A percentile compares a stretch with the other conserved stretches of the same genome.
These are phyloP conservation scores for Epinephelus moara DNA, from an alignment of 2,113 vertebrate species.

Conservation along the genomic window DNA sequence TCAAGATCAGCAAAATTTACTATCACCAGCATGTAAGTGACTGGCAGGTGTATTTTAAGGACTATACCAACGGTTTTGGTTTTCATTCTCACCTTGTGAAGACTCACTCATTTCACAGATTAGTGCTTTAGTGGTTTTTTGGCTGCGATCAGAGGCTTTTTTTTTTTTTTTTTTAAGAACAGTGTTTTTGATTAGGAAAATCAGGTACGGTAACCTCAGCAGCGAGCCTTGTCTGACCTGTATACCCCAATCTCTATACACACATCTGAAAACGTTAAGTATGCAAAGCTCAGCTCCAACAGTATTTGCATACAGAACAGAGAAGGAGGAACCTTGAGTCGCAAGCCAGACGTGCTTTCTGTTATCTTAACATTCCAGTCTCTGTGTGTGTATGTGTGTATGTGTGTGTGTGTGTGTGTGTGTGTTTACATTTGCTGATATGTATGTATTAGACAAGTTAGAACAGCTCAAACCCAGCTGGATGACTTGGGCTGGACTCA, in stretches of 20 bases:
- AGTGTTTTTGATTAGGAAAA: background rate
- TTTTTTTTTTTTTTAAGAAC: background rate
- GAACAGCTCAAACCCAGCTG: slow-evolving; percentile 43
- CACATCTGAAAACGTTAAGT: slow-evolving; percentile 29
- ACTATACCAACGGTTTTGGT: background rate
- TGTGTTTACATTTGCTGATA: slow-evolving; percentile 47
- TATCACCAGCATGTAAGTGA: background rate
- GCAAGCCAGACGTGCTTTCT: slow-evolving; percentile 42
- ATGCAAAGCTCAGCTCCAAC: slow-evolving; percentile 46
- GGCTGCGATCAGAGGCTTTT: background rate
- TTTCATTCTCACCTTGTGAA: slow-evolving; percentile 1
- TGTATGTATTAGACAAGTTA: slow-evolving; percentile 39
- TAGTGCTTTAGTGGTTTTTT: background rate
- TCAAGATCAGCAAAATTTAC: no score
- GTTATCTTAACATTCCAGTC: slow-evolving; percentile 45
- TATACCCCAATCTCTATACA: background rate
- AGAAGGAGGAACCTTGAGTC: slow-evolving; percentile 3
- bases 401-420: slow-evolving; percentile 19
- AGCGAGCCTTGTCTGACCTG: background rate
- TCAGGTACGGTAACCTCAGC: background rate
- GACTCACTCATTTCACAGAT: background rate
- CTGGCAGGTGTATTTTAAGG: background rate
- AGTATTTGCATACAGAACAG: slow-evolving; percentile 53
- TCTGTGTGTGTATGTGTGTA: slow-evolving; percentile 5
- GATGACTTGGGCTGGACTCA: slow-evolving; percentile 40